Evolutionary conservation across 2,888 invertebrate species (phyloP).

Genomic region (Helicoverpa assulta): DNA sequence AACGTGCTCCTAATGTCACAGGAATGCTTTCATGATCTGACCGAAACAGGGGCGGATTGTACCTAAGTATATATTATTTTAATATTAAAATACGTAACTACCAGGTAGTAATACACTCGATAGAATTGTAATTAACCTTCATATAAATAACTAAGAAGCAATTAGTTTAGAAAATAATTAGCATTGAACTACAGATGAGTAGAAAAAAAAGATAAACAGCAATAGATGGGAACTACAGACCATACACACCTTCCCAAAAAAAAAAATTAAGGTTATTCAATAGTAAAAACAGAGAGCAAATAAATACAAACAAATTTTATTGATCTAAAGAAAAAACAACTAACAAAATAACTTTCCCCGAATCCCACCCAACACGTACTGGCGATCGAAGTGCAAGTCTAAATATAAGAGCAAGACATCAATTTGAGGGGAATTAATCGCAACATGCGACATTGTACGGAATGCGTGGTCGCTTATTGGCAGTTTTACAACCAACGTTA

Average conservation of each 20-base stretch:
- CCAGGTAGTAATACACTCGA: no score
- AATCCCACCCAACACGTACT: constrained; percentile 26
- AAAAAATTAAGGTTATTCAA: no score
- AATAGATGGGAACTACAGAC: no score
- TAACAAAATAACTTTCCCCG: constrained; percentile 1
- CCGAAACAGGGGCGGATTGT: constrained; percentile 75
- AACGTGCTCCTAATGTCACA: constrained; percentile 82
- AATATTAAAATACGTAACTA: not conserved
- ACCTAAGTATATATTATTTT: constrained; percentile 15
- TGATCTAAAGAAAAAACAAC: constrained; percentile 5
- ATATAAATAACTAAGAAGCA: no score
- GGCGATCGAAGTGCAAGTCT: constrained; percentile 52
- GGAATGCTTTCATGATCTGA: constrained; percentile 89
- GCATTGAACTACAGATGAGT: no score
- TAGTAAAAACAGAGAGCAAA: no score
- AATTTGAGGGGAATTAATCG: constrained; percentile 51
- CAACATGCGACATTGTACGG: constrained; percentile 27
- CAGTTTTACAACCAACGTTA: constrained; percentile 35
- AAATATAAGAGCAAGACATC: constrained; percentile 46
- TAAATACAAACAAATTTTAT: not conserved
- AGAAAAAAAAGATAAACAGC: no score
- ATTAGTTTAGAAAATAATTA: no score
- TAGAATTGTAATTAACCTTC: no score
- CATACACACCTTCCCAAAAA: no score
- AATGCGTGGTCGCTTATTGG: constrained; percentile 44